Base-by-base conservation (phyloP, 2,888 invertebrate genomes). In the Geophilus truncorum region DNA sequence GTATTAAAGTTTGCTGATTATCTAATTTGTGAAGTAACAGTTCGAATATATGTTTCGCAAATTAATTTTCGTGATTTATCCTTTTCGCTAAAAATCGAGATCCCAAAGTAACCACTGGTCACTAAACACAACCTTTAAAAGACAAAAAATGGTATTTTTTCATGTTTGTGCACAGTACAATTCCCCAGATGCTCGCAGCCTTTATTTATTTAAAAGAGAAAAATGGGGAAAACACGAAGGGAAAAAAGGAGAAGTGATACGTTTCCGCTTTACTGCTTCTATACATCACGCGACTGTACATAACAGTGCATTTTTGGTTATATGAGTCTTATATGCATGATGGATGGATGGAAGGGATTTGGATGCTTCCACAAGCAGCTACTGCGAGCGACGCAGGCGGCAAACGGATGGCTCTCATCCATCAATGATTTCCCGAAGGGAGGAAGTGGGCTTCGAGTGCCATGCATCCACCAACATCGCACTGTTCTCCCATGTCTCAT, bases 331-430 rank as follows among this genome's bases (percentile, higher is more conserved):
- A 70, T 23, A 23, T 12, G 57, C 57, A 57, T 57, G 57, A 57
- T 57, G 21, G 70, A 70, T 70, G 25, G 70, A 25, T 70, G 28
- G 70, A 70, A 70, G 70, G 70, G 70, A 70, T 70, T 70, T 70
- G 70, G 25, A 70, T 70, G 70, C 70, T 25, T 70, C 70, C 70
- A 70, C 70, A 25, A 25, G 5, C 70, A 70, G 70, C 70, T 70
- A 70, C 70, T 70, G 70, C 28, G 28, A 70, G 70, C 70, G 70
- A 70, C 70, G 70, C 70, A 70, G 70, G 70, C 70, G 70, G 70
- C 70, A 70, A 70, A 70, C 70, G 70, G 70, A 70, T 70, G 70
- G 70, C 70, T 70, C 70, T 70, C 70, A 70, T 70, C 70, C 70
- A 70, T 70, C 70, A 70, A 70, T 70, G 70, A 70, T 70, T 70